Evolutionary conservation across 2,113 vertebrate species (phyloP).

Genomic region (Polypterus bichir): DNA sequence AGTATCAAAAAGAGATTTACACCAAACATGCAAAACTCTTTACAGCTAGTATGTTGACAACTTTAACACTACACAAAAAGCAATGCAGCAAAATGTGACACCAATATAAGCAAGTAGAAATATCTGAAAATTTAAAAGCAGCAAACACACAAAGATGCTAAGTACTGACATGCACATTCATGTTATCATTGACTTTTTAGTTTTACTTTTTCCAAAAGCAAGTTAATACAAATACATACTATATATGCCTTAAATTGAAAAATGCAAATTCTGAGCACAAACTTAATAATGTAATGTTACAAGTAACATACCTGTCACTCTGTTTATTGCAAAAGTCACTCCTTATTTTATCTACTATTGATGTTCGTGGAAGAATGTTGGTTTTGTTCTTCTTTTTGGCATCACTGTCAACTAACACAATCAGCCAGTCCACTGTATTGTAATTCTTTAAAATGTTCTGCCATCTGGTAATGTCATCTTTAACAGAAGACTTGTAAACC

Average conservation of each 20-base stretch:
- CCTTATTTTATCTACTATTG: conserved; percentile 95
- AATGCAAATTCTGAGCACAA: neutral
- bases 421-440: conserved; percentile 80
- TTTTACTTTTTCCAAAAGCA: too few relatives aligned
- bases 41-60: too few relatives aligned
- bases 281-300: neutral
- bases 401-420: conserved; percentile 88
- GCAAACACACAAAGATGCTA: too few relatives aligned
- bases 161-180: too few relatives aligned
- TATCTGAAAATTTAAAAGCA: neutral
- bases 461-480: conserved; percentile 93
- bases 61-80: too few relatives aligned
- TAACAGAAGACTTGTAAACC: conserved; percentile 78
- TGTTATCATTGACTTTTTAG: too few relatives aligned
- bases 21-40: too few relatives aligned
- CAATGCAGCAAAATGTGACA: too few relatives aligned
- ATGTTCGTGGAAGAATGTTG: conserved; percentile 89
- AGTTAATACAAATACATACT: too few relatives aligned
- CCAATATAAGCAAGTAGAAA: neutral
- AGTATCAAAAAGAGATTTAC: too few relatives aligned
- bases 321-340: conserved; percentile 98
- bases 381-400: conserved; percentile 96
- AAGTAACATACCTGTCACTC: conserved; percentile 73
- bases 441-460: conserved; percentile 75
- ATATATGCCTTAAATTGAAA: conserved; percentile 1